phyloP scores from a whole-genome alignment of 2,888 invertebrate species.

The Microchrysa polita region DNA sequence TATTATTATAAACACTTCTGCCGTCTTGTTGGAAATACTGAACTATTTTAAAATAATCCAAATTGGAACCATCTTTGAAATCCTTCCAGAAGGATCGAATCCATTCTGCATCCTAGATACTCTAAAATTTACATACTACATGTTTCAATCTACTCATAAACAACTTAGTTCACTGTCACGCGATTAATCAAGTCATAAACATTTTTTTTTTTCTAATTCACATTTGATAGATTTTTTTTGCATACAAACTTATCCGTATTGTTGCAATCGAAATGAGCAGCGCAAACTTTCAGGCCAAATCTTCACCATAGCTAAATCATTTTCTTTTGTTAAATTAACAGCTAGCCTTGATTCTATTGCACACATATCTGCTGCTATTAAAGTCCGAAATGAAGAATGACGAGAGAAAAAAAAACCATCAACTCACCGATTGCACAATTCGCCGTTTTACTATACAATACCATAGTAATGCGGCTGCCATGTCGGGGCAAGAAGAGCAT shows the following conservation, averaged over 20 bases:
- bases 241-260: neutral
- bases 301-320: conserved; percentile 7
- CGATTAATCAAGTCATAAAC: neutral
- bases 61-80: too few relatives aligned
- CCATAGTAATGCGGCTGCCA: neutral
- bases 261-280: neutral
- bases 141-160: neutral
- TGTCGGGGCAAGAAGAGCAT: neutral
- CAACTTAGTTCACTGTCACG: too few relatives aligned
- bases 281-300: neutral
- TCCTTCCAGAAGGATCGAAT: too few relatives aligned
- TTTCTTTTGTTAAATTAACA: conserved; percentile 18
- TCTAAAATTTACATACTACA: too few relatives aligned
- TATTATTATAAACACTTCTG: too few relatives aligned
- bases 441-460: neutral
- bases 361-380: conserved; percentile 14
- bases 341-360: conserved; percentile 40
- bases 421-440: conserved; percentile 32
- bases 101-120: too few relatives aligned
- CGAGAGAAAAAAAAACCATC: conserved; percentile 24
- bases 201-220: neutral
- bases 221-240: neutral
- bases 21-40: too few relatives aligned
- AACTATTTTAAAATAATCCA: too few relatives aligned
- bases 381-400: conserved; percentile 20